Base-by-base conservation (phyloP, 1,140 invertebrate genomes). In the Pseudomyrmex cubaensis region DNA sequence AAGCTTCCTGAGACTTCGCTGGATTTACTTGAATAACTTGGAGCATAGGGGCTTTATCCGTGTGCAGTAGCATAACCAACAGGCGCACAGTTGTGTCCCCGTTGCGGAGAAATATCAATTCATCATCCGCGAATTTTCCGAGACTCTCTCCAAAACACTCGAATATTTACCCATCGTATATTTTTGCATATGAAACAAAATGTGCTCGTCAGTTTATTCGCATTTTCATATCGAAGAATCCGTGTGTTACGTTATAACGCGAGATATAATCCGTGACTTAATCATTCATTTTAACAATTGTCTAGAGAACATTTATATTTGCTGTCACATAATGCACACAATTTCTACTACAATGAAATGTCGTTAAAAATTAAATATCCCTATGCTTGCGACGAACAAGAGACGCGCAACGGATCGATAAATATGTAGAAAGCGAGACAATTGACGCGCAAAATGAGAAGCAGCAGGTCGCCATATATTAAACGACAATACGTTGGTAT, bases 361-460 rank as follows among this genome's bases (percentile, higher is more conserved):
- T 80, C 15, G 76, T 54, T 70, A 80, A 78, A 15, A 78, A 80
- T 80, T 80, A 80, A 80, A 80, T 70, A 70, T 80, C 59, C 69
- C 66, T 80, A 44, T 35, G 54, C 15, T 20, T 35, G 63, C 54
- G n/a, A 59, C 20, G 66, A 44, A 25, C 15, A 25, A 70, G 22
- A 59, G 22, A 59, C 54, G 44, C 20, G 44, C 2, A 20, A 61
- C 66, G 63, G 76, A 61, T 80, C 76, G 66, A 80, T 80, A 70
- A 80, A 7, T 35, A 7, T 70, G 66, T 56, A 61, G 15, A 44
- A 80, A 66, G 59, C 59, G 59, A 80, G 70, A 80, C 76, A 80
- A 54, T 20, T 54, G 54, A 64, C 48, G 76, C 46, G 44, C 76
- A 50, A 80, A 70, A 70, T 80, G 76, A 80, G 66, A 13, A 70